Evolutionary conservation across 2,113 vertebrate species (phyloP).

Genomic region (Poeciliopsis turrubarensis): DNA sequence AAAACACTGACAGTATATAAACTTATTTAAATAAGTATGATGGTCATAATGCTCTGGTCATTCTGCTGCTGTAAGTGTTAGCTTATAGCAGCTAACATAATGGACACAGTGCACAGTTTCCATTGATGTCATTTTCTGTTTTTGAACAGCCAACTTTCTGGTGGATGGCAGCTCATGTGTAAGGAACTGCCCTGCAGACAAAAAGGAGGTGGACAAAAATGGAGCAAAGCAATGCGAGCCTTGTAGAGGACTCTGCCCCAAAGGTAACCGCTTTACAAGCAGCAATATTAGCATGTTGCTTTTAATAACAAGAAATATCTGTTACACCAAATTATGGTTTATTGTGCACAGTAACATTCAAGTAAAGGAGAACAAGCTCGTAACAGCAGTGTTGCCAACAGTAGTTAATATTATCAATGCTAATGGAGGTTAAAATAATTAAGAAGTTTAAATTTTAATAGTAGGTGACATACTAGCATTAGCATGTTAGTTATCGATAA

Average conservation of each 20-base stretch:
- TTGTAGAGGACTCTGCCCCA: slow-evolving; percentile 89
- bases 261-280: slow-evolving; percentile 77
- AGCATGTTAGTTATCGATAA: too few species aligned
- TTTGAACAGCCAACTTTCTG: slow-evolving; percentile 85
- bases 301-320: too few species aligned
- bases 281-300: too few species aligned
- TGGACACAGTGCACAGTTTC: background rate
- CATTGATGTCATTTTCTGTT: background rate
- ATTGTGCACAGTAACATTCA: too few species aligned
- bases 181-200: slow-evolving; percentile 87
- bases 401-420: too few species aligned
- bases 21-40: background rate
- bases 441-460: too few species aligned
- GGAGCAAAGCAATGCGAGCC: slow-evolving; percentile 89
- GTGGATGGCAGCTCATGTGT: slow-evolving; percentile 93
- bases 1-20: background rate
- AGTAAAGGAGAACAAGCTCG: too few species aligned
- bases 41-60: background rate
- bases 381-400: too few species aligned
- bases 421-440: too few species aligned
- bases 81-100: background rate
- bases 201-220: slow-evolving; percentile 90
- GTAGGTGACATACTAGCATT: too few species aligned
- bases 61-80: background rate
- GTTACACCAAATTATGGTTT: too few species aligned